Conservation (phyloP, 2,113 vertebrate species). For the Psettodes erumei region DNA sequence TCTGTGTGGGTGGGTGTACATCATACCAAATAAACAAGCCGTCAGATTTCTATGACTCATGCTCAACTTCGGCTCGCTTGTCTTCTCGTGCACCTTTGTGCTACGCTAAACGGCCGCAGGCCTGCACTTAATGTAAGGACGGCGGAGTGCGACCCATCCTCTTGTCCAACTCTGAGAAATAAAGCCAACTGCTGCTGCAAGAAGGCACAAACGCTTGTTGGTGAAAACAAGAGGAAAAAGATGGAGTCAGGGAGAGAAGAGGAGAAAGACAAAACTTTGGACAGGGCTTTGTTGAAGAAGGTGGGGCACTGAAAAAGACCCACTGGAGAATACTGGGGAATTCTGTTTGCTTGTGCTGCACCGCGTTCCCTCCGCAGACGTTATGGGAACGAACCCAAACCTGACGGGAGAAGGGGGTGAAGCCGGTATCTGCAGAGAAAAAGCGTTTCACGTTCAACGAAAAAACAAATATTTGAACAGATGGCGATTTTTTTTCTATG, state of each 20-base stretch:
- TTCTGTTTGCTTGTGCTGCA: slow-evolving; percentile 71
- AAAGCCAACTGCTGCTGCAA: background rate
- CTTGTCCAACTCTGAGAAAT: background rate
- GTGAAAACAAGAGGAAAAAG: background rate
- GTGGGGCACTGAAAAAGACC: slow-evolving; percentile 56
- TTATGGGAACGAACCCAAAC: slow-evolving; percentile 58
- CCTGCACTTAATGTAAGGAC: background rate
- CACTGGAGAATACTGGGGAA: slow-evolving; percentile 73
- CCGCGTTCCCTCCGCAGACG: slow-evolving; percentile 59
- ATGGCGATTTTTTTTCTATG: slow-evolving; percentile 65
- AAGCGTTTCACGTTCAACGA: slow-evolving; percentile 61
- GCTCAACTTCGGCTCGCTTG: too few relatives aligned
- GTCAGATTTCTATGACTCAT: background rate
- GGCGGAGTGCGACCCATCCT: background rate
- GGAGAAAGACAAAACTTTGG: slow-evolving; percentile 37
- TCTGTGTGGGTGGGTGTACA: background rate
- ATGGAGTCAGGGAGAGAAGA: background rate
- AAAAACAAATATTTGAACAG: slow-evolving; percentile 83
- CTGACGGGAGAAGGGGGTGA: slow-evolving; percentile 21
- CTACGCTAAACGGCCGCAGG: background rate
- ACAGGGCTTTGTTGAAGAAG: slow-evolving; percentile 58
- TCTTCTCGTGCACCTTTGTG: too few relatives aligned
- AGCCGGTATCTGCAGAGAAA: slow-evolving; percentile 55
- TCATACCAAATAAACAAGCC: slow-evolving; percentile 4
- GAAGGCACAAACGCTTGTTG: background rate